A percentile compares a stretch with the other conserved stretches of the same genome.
These are phyloP conservation scores for Numenius arquata DNA, from an alignment of 2,113 vertebrate genomes.

Conservation along the genomic window DNA sequence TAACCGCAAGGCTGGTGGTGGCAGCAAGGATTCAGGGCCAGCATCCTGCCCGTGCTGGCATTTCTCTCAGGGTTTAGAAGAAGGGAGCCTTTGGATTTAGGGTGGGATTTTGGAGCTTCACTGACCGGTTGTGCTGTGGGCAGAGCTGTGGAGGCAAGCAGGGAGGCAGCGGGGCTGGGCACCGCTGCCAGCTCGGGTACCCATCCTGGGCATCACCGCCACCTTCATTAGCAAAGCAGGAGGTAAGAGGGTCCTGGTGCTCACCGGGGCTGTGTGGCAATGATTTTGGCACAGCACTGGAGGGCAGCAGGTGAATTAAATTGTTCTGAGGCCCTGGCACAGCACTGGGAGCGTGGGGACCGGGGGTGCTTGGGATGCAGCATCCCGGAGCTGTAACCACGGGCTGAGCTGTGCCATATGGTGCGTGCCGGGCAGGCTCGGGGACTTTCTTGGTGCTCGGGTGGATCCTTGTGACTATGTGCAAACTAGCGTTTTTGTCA, in stretches of 20 bases:
- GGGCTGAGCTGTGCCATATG: neutral
- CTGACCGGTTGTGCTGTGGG: accelerated
- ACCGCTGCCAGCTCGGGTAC: neutral
- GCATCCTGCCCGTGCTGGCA: neutral
- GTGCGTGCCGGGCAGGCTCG: accelerated
- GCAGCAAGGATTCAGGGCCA: neutral
- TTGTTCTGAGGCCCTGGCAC: neutral
- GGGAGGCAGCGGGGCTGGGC: neutral
- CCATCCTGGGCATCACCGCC: accelerated
- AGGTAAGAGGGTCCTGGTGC: neutral
- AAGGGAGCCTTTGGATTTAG: neutral
- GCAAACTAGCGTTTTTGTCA: neutral
- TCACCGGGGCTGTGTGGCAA: accelerated
- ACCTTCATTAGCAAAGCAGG: neutral
- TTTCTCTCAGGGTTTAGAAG: neutral
- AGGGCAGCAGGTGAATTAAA: neutral
- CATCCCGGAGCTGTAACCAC: neutral
- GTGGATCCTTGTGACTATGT: neutral
- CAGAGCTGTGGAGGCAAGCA: neutral
- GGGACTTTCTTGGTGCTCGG: neutral
- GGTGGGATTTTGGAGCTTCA: neutral
- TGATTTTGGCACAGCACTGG: accelerated
- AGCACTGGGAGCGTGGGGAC: neutral
- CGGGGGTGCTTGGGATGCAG: neutral
- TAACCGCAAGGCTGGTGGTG: neutral